Evolutionary conservation across 2,113 vertebrate species (phyloP).

Genomic region (Oreochromis spilurus): DNA sequence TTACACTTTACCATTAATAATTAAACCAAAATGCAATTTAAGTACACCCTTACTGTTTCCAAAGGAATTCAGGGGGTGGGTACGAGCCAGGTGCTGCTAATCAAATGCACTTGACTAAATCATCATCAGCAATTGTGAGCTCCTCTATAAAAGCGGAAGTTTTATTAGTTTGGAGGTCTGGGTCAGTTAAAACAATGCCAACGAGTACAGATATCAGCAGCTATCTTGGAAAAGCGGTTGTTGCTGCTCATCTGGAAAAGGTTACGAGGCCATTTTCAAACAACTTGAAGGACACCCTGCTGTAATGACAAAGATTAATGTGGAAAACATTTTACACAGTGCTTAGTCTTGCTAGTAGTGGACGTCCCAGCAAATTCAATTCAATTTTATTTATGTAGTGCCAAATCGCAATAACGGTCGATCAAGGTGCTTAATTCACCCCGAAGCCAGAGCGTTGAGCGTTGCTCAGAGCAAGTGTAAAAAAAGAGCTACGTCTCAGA

Average conservation of each 20-base stretch:
- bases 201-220: neutral
- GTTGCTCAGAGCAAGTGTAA: neutral
- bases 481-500: neutral
- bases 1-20: neutral
- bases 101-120: neutral
- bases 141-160: neutral
- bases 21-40: neutral
- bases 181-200: neutral
- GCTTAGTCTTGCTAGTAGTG: neutral
- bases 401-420: neutral
- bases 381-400: neutral
- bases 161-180: neutral
- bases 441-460: neutral
- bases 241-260: neutral
- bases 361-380: neutral
- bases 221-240: neutral
- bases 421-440: neutral
- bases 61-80: neutral
- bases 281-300: neutral
- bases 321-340: neutral
- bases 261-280: neutral
- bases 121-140: neutral
- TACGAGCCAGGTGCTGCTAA: neutral
- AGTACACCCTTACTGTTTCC: neutral
- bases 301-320: neutral